These are phyloP conservation scores for Beris chalybata DNA, from an alignment of 2,888 invertebrate genomes.

Conservation along the genomic window DNA sequence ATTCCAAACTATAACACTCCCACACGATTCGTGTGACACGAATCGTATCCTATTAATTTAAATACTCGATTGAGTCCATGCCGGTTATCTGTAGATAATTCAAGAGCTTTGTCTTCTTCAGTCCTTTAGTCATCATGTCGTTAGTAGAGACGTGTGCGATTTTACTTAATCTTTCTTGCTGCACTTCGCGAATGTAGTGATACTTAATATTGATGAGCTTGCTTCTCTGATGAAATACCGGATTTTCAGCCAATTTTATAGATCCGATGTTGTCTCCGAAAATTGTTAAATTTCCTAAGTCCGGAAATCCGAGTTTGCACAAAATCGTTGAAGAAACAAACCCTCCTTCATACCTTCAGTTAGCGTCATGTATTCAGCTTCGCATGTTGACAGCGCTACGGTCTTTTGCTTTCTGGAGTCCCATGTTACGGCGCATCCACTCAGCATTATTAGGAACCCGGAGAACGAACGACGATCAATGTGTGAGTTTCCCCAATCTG, in stretches of 20 bases:
- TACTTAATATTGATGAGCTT: too few species aligned
- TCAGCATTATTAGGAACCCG: slow-evolving; percentile 1
- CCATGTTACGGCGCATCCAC: not conserved
- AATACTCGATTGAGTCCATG: too few species aligned
- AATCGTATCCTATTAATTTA: too few species aligned
- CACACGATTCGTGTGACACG: too few species aligned
- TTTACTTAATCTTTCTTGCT: not conserved
- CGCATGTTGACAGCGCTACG: too few species aligned
- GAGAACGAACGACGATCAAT: slow-evolving; percentile 19
- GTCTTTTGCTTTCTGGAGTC: too few species aligned
- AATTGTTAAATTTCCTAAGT: not conserved
- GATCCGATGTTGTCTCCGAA: not conserved
- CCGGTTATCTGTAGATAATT: too few species aligned
- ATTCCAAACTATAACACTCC: too few species aligned
- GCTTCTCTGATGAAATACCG: too few species aligned
- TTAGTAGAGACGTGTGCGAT: not conserved
- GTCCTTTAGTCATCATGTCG: not conserved
- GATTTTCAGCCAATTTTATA: too few species aligned
- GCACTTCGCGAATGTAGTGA: too few species aligned
- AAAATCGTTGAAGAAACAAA: not conserved
- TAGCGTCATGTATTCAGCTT: too few species aligned
- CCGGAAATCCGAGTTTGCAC: not conserved
- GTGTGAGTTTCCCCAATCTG: slow-evolving; percentile 43
- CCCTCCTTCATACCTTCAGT: not conserved
- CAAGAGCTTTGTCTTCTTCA: not conserved